A percentile compares a stretch with the other conserved stretches of the same genome.
These are phyloP conservation scores for Pterobdella sp. DNA, from an alignment of 2,888 invertebrate species.

Conservation along the genomic window DNA sequence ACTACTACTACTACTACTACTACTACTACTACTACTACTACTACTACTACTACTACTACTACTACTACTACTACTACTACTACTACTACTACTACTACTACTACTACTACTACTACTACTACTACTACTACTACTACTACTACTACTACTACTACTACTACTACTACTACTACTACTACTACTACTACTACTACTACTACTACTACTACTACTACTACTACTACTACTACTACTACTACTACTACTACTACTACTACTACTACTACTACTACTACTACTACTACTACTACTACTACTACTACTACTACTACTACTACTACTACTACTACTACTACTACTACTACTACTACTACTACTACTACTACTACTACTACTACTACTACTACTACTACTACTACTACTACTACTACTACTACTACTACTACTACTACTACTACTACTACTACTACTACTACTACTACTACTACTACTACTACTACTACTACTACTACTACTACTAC, in stretches of 20 bases:
- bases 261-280: constrained; percentile 2
- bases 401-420: background rate
- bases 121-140: constrained; percentile 10
- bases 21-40: constrained; percentile 13
- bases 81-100: background rate
- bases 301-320: background rate
- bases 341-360: background rate
- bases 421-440: constrained; percentile 7
- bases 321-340: constrained; percentile 2
- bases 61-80: background rate
- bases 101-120: constrained; percentile 12
- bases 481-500: background rate
- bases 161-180: constrained; percentile 14
- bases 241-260: constrained; percentile 3
- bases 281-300: constrained; percentile 3
- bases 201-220: constrained; percentile 14
- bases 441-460: background rate
- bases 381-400: background rate
- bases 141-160: constrained; percentile 12
- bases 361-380: background rate
- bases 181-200: constrained; percentile 17
- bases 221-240: background rate
- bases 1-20: constrained; percentile 11
- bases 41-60: constrained; percentile 11
- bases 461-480: constrained; percentile 8